Evolutionary conservation across 2,888 invertebrate species (phyloP).

Genomic region (Macrophya alboannulata): DNA sequence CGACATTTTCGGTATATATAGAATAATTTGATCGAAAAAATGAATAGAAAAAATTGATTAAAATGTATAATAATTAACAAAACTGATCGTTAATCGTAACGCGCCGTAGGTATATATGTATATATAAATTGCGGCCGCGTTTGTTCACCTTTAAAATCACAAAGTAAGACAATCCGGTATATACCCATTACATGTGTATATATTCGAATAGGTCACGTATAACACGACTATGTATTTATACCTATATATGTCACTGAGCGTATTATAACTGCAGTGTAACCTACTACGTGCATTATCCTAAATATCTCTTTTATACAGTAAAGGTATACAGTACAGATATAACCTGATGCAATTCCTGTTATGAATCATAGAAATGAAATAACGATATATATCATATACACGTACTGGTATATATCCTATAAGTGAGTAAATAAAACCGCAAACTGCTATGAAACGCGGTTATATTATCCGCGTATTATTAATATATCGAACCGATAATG

Average conservation of each 20-base stretch:
- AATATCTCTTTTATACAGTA: neutral
- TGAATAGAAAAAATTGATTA: neutral
- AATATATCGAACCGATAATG: neutral
- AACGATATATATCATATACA: neutral
- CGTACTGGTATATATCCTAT: neutral
- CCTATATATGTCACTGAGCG: neutral
- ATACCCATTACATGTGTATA: neutral
- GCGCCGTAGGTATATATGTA: neutral
- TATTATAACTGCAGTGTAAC: conserved; percentile 26
- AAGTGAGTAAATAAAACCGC: neutral
- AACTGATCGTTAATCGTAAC: neutral
- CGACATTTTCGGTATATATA: neutral
- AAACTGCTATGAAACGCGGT: neutral
- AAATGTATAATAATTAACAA: neutral
- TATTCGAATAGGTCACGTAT: conserved; percentile 31
- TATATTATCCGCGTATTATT: neutral
- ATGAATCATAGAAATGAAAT: neutral
- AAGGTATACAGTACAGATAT: neutral
- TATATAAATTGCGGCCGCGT: neutral
- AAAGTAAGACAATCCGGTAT: conserved; percentile 9
- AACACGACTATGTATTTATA: neutral
- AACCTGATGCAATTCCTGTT: neutral
- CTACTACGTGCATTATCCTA: neutral
- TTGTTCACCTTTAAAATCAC: conserved; percentile 14
- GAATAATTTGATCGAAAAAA: neutral